Percentiles rank a stretch among this genome's conserved stretches.
These are phyloP conservation scores for Bimastos eiseni DNA, from an alignment of 2,888 invertebrate species.

Conservation along the genomic window DNA sequence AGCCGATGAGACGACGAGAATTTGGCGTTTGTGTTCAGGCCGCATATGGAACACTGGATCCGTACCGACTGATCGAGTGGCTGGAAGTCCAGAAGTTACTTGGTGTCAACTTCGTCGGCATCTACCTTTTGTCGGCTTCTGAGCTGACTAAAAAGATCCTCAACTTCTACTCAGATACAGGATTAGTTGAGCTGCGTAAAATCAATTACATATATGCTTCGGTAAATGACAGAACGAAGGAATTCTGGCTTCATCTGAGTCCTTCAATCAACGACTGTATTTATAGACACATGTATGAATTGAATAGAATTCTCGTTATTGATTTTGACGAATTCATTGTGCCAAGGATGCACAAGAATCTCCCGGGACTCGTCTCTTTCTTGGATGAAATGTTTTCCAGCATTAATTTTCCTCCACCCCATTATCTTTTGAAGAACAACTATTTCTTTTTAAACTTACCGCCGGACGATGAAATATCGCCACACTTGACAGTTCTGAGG, in stretches of 20 bases:
- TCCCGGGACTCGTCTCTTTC: slow-evolving; percentile 18
- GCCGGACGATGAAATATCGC: not conserved
- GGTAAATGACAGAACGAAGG: not conserved
- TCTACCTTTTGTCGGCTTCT: slow-evolving; percentile 26
- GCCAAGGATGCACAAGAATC: slow-evolving; percentile 32
- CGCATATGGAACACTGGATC: slow-evolving; percentile 19
- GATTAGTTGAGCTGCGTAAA: not conserved
- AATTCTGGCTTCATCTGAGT: slow-evolving; percentile 8
- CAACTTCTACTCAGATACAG: not conserved
- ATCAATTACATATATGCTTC: slow-evolving; percentile 25
- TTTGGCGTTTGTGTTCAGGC: slow-evolving; percentile 21
- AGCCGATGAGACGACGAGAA: not conserved
- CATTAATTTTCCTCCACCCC: not conserved
- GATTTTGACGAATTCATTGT: slow-evolving; percentile 44
- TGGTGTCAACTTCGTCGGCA: slow-evolving; percentile 21
- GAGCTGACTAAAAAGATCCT: not conserved
- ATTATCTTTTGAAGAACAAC: slow-evolving; percentile 35
- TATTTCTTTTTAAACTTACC: slow-evolving; percentile 39
- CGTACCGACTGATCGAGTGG: slow-evolving; percentile 27
- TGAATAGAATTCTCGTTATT: slow-evolving; percentile 36
- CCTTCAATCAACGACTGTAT: slow-evolving; percentile 42
- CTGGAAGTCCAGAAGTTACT: slow-evolving; percentile 28
- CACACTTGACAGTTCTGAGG: slow-evolving; percentile 17
- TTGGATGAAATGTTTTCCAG: not conserved
- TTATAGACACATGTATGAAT: slow-evolving; percentile 42